Evolutionary conservation across 2,113 vertebrate species (phyloP).

Genomic region (Bucco capensis): DNA sequence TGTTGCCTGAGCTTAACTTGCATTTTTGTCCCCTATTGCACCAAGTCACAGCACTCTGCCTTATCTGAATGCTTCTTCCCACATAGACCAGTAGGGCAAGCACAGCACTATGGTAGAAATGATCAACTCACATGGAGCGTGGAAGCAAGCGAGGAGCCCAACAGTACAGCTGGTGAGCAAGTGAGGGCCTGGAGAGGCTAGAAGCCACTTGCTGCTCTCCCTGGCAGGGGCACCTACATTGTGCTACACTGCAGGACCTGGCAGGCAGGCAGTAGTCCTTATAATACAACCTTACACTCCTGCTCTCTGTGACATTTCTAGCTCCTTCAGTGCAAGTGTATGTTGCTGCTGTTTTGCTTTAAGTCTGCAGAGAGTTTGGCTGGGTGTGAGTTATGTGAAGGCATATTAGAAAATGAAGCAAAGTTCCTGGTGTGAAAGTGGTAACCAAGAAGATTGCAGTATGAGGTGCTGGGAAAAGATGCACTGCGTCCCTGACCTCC

Average conservation of each 20-base stretch:
- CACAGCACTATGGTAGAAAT: neutral
- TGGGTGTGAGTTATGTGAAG: neutral
- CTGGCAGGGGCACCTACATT: neutral
- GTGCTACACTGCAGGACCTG: neutral
- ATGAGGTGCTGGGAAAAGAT: neutral
- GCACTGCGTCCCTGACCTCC: neutral
- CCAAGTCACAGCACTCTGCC: neutral
- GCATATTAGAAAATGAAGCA: neutral
- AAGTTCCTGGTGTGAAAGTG: neutral
- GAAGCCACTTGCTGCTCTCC: neutral
- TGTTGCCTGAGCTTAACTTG: neutral
- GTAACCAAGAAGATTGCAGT: neutral
- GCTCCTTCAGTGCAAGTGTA: neutral
- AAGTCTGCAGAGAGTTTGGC: neutral
- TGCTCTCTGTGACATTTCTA: neutral
- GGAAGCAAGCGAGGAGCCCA: neutral
- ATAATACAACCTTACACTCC: neutral
- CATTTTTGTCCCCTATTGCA: neutral
- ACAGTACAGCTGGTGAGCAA: neutral
- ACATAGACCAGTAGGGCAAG: neutral
- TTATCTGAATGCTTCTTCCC: neutral
- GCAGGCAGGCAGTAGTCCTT: neutral
- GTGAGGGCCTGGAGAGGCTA: neutral
- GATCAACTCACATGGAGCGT: rapidly evolving
- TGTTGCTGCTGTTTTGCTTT: neutral